Percentiles rank a stretch among this genome's conserved stretches.
Evolutionary conservation across 2,888 invertebrate species (phyloP).

Genomic region (Melinaea menophilus): DNA sequence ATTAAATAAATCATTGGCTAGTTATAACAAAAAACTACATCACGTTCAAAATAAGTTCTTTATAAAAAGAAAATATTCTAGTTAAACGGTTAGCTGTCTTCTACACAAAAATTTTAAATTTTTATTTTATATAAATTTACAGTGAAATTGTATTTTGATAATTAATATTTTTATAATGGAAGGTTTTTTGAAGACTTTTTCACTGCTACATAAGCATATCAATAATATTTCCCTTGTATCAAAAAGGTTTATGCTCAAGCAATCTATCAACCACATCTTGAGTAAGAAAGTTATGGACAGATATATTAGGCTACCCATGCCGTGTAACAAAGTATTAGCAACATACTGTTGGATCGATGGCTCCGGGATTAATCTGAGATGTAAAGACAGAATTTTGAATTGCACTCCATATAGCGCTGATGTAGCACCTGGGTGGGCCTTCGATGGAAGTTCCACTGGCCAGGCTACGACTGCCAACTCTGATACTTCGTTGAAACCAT

Average conservation of each 20-base stretch:
- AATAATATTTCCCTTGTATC: slow-evolving; percentile 22
- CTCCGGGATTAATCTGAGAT: slow-evolving; percentile 83
- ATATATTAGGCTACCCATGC: slow-evolving; percentile 77
- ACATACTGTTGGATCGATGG: slow-evolving; percentile 90
- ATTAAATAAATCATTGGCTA: slow-evolving; percentile 15
- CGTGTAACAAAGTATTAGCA: slow-evolving; percentile 79
- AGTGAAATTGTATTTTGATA: slow-evolving; percentile 14
- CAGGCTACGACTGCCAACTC: slow-evolving; percentile 90
- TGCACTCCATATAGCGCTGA: slow-evolving; percentile 78
- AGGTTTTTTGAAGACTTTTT: slow-evolving; percentile 30
- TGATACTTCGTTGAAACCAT: slow-evolving; percentile 92
- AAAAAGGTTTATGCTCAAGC: slow-evolving; percentile 52
- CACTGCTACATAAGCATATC: slow-evolving; percentile 25
- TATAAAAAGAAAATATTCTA: slow-evolving; percentile 6
- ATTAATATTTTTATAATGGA: slow-evolving; percentile 27
- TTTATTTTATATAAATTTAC: neutral
- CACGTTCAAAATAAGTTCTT: slow-evolving; percentile 22
- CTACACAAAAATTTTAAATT: neutral
- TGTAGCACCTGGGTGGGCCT: slow-evolving; percentile 88
- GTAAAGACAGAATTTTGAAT: slow-evolving; percentile 82
- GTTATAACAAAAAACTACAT: slow-evolving; percentile 12
- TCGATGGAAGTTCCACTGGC: slow-evolving; percentile 94
- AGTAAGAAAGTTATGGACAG: slow-evolving; percentile 70
- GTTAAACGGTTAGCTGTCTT: neutral
- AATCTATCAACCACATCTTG: slow-evolving; percentile 68